Conservation (phyloP, 2,888 invertebrate genomes). For the Priocnemis perturbator region DNA sequence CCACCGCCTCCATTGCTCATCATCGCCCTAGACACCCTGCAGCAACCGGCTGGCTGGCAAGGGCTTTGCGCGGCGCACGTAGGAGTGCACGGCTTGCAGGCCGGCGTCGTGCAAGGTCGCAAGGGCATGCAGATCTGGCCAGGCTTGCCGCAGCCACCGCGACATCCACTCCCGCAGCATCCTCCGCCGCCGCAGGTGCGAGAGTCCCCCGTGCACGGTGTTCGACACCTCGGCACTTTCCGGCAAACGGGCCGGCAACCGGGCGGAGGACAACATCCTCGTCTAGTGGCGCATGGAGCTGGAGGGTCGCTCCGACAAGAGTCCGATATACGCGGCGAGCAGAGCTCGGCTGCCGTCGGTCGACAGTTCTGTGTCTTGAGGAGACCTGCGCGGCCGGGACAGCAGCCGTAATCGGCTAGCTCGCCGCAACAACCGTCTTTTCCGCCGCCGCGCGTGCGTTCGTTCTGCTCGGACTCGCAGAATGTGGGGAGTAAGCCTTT, state of each 20-base stretch:
- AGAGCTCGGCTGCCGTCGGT: background rate
- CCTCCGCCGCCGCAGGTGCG: conserved; percentile 62
- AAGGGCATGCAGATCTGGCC: conserved; percentile 60
- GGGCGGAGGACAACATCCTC: conserved; percentile 54
- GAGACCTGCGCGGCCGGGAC: background rate
- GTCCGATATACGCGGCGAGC: conserved; percentile 34
- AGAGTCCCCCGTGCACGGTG: conserved; percentile 45
- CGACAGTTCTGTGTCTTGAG: background rate
- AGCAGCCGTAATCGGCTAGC: background rate
- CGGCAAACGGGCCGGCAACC: conserved; percentile 51
- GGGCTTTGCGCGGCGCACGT: conserved; percentile 41
- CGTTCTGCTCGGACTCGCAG: background rate
- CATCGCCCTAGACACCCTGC: conserved; percentile 31
- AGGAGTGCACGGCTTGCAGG: conserved; percentile 44
- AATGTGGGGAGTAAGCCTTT: too few species aligned
- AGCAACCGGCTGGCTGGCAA: conserved; percentile 54
- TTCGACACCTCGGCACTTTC: conserved; percentile 42
- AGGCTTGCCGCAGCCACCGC: conserved; percentile 63
- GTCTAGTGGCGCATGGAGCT: conserved; percentile 48
- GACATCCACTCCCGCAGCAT: conserved; percentile 65
- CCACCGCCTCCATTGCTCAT: conserved; percentile 22
- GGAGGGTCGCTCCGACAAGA: conserved; percentile 20
- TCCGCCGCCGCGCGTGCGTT: conserved; percentile 60
- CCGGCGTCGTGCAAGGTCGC: conserved; percentile 53
- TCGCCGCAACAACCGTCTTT: conserved; percentile 15